Evolutionary conservation across 2,888 invertebrate genomes (phyloP).

Genomic region (Drosophila mulleri): DNA sequence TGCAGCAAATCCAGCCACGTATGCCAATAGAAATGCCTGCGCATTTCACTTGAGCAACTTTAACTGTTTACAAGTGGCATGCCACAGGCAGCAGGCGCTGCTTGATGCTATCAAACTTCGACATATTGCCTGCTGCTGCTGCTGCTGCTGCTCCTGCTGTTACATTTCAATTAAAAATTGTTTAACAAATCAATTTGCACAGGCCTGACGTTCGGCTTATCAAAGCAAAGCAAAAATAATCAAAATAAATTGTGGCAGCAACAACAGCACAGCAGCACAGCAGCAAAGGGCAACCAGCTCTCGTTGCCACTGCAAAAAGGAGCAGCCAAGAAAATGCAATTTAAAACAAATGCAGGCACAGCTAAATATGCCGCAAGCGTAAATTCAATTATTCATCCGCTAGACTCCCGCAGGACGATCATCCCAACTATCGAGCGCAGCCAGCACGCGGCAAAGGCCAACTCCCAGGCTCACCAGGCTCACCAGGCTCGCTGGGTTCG

Average conservation of each 20-base stretch:
- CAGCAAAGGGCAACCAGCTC: constrained; percentile 13
- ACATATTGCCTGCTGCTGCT: constrained; percentile 57
- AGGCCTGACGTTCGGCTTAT: constrained; percentile 55
- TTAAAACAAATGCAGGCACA: constrained; percentile 48
- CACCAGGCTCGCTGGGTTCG: constrained; percentile 12
- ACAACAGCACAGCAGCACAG: neutral
- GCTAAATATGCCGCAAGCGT: constrained; percentile 56
- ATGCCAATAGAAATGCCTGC: constrained; percentile 69
- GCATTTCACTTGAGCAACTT: constrained; percentile 69
- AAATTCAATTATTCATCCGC: constrained; percentile 66
- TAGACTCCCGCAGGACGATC: constrained; percentile 65
- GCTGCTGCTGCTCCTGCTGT: constrained; percentile 51
- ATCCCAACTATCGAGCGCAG: constrained; percentile 43
- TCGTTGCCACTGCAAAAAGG: constrained; percentile 3
- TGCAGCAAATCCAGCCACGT: constrained; percentile 42
- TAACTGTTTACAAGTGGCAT: constrained; percentile 62
- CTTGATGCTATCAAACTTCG: constrained; percentile 51
- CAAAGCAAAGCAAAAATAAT: constrained; percentile 30
- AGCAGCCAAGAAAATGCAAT: constrained; percentile 58
- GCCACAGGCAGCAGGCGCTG: constrained; percentile 25
- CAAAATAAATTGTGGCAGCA: constrained; percentile 3
- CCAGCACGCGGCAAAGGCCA: constrained; percentile 16
- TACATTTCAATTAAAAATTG: constrained; percentile 76
- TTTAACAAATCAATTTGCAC: constrained; percentile 73
- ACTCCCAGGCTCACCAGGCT: constrained; percentile 16